Evolutionary conservation across 2,797 vertebrate genomes (phyloP).

Genomic region (Cyprinella venusta): DNA sequence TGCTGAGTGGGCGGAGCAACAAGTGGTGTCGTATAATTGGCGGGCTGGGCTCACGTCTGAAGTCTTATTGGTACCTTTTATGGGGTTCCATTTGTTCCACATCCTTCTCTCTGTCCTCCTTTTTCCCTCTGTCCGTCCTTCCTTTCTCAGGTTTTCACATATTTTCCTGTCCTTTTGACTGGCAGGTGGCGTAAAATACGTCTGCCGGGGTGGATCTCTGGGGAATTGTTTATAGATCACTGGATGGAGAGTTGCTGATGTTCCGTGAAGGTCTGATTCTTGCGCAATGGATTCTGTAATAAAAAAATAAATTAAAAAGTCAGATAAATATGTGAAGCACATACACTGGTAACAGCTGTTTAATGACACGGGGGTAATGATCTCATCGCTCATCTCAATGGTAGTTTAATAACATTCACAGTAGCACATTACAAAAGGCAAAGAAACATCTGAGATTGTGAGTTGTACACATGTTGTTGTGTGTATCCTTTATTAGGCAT

Average conservation of each 20-base stretch:
- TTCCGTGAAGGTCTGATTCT: conserved; percentile 33
- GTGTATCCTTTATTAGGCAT: not conserved
- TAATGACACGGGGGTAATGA: conserved; percentile 5
- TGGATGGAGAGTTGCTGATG: conserved; percentile 38
- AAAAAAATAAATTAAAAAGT: conserved; percentile 26
- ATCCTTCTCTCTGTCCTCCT: conserved; percentile 24
- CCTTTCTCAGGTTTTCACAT: conserved; percentile 40
- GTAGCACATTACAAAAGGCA: not conserved
- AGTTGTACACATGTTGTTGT: not conserved
- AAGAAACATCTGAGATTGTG: not conserved
- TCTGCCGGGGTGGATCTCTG: conserved; percentile 13
- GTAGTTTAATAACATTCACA: conserved; percentile 4
- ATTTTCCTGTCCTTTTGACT: conserved; percentile 46
- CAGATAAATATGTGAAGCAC: conserved; percentile 31
- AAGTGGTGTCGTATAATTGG: conserved; percentile 63
- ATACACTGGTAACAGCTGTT: not conserved
- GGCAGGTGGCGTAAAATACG: conserved; percentile 35
- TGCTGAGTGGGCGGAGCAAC: conserved; percentile 76
- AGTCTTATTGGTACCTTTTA: conserved; percentile 52
- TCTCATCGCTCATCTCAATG: conserved; percentile 25
- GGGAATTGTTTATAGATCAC: conserved; percentile 42
- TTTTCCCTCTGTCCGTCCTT: conserved; percentile 23
- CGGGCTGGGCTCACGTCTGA: conserved; percentile 49
- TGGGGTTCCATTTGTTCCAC: conserved; percentile 50
- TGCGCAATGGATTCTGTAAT: conserved; percentile 22